Base-by-base conservation (phyloP, 2,888 invertebrate genomes). In the Amiota minor region DNA sequence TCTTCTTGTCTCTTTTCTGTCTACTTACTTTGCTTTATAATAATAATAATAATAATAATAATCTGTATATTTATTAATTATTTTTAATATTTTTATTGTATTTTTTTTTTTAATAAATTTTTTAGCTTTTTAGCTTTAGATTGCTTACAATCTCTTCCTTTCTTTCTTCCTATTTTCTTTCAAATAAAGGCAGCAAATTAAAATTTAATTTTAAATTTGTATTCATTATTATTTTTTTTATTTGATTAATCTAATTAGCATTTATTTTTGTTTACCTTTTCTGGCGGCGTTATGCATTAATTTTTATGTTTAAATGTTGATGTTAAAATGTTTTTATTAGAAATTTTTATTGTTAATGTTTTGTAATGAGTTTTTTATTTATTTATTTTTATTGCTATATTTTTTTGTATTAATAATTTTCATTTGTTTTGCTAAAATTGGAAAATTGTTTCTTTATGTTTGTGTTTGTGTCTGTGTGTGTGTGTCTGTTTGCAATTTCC, bases 181-280 rank as follows among this genome's bases (percentile, higher is more conserved):
- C 16, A 70, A 70, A 70, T 70, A 46, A 70, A 70, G 70, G 56
- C 70, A 70, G 46, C 35, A 35, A 69, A 16, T 9, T n/a, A n/a
- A 67, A 47, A 6, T 53, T n/a, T 35, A 35, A 35, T 35, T 35
- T n/a, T n/a, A n/a, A 35, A 23, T 23, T 23, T 35, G 35, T 35
- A 35, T 23, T 6, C n/a, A n/a, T n/a, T n/a, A n/a, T 3, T 35
- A 35, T 6, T 35, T 35, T 35, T 35, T 35, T 3, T 35, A 35
- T 35, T 35, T 35, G 35, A 35, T 6, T 35, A 35, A 35, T 35
- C 35, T 35, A 35, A 35, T 35, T 35, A 35, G 35, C n/a, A 53
- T 53, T 53, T n/a, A 53, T 10, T n/a, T 53, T 53, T 53, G n/a
- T 53, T n/a, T 53, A 53, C 10, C 6, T 53, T 4, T 53, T 53